Conservation (phyloP, 2,888 invertebrate genomes). For the Crossocerus cetratus region DNA sequence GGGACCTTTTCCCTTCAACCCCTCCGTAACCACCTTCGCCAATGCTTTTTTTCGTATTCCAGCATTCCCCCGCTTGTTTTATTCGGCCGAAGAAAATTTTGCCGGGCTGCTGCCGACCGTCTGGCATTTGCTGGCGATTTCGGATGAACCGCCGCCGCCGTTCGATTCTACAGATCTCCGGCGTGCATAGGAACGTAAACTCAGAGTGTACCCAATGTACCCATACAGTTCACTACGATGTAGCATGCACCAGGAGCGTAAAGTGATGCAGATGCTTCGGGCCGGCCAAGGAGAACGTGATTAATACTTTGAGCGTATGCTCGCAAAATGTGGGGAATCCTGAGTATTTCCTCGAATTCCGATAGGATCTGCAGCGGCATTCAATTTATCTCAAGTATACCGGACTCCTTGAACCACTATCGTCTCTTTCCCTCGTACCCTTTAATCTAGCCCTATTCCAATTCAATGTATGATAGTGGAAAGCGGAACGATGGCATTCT, state of each 20-base stretch:
- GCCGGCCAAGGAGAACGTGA: background rate
- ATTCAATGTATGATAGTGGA: background rate
- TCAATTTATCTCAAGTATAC: background rate
- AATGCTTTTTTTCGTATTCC: conserved; percentile 34
- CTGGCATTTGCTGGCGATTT: background rate
- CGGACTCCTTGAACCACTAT: background rate
- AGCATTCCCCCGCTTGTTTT: conserved; percentile 21
- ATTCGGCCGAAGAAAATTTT: conserved; percentile 16
- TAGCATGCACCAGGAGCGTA: background rate
- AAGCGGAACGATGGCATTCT: background rate
- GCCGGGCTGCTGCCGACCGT: background rate
- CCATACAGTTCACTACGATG: background rate
- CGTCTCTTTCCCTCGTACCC: background rate
- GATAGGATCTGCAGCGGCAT: background rate
- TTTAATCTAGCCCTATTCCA: background rate
- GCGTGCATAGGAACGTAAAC: background rate
- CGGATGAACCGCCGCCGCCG: background rate
- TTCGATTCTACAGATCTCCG: background rate
- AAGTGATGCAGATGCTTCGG: background rate
- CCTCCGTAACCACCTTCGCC: conserved; percentile 14
- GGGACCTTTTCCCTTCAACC: conserved; percentile 30
- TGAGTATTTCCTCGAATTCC: background rate
- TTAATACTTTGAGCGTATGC: background rate
- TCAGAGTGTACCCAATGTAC: too few species aligned
- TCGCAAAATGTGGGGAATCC: background rate